These are phyloP conservation scores for Engraulis encrasicolus DNA, from an alignment of 2,113 vertebrate genomes.

Conservation along the genomic window DNA sequence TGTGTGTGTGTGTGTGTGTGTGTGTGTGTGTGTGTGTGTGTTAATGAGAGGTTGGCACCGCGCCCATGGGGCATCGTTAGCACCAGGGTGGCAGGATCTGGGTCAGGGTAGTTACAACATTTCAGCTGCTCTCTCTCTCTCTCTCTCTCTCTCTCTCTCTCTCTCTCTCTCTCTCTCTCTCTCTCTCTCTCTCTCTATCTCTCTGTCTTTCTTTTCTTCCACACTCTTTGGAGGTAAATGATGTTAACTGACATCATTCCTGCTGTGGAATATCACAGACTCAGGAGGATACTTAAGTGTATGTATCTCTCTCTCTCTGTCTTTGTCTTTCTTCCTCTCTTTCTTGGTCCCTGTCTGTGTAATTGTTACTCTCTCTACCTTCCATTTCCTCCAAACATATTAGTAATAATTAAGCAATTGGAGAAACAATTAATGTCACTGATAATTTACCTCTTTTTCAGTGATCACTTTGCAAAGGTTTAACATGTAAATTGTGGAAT, in stretches of 20 bases:
- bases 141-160: constrained; percentile 29
- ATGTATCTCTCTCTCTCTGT: not conserved
- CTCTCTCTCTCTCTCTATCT: constrained; percentile 25
- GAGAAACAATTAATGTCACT: not conserved
- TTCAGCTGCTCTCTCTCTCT: constrained; percentile 44
- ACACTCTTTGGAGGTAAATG: constrained; percentile 6
- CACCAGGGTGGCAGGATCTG: constrained; percentile 71
- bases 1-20: constrained; percentile 18
- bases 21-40: constrained; percentile 28
- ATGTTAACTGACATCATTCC: constrained; percentile 20
- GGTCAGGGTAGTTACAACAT: constrained; percentile 68
- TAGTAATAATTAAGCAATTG: not conserved
- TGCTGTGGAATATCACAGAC: not conserved
- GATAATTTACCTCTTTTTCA: not conserved
- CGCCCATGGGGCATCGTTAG: constrained; percentile 79
- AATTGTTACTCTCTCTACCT: not conserved
- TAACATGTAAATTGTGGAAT: not conserved
- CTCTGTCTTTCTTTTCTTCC: not conserved
- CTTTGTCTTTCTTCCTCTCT: too few species aligned
- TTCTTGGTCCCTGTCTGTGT: not conserved
- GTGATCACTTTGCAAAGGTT: not conserved
- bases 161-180: constrained; percentile 44
- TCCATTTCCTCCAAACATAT: not conserved
- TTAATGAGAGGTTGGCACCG: constrained; percentile 75
- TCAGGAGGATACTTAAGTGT: not conserved